Percentiles rank a stretch among this genome's conserved stretches.
Conservation (phyloP, 2,113 vertebrate species). For the Pangasianodon hypophthalmus region DNA sequence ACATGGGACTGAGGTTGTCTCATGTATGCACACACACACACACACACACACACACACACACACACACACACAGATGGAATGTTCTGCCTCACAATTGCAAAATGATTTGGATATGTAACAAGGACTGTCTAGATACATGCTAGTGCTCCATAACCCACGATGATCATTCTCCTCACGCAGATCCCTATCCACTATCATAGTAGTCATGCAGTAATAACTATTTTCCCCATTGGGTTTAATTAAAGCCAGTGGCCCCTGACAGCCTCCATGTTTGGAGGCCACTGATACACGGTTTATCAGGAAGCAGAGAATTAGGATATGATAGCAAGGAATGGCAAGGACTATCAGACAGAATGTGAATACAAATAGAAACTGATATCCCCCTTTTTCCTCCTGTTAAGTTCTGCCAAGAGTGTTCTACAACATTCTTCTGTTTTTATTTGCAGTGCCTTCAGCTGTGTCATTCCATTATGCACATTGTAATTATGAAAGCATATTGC, state of each 20-base stretch:
- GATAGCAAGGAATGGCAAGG: constrained; percentile 4
- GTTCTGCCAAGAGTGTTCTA: not conserved
- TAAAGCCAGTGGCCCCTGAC: constrained; percentile 66
- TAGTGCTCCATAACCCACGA: constrained; percentile 46
- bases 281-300: constrained; percentile 38
- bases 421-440: not conserved
- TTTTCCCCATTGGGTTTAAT: constrained; percentile 75
- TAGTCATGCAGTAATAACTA: constrained; percentile 71
- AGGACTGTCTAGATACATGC: not conserved
- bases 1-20: not conserved
- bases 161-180: constrained; percentile 61
- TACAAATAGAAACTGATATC: constrained; percentile 20
- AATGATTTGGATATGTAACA: not conserved
- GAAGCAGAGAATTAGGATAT: constrained; percentile 35
- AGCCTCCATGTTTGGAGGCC: constrained; percentile 35
- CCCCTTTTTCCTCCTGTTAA: not conserved
- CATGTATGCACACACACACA: not conserved
- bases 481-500: constrained; percentile 13
- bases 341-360: constrained; percentile 21
- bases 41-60: not conserved
- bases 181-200: constrained; percentile 59
- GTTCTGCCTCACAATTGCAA: not conserved
- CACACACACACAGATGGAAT: not conserved
- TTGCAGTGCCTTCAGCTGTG: not conserved
- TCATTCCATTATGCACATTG: not conserved